Base-by-base conservation (phyloP, 2,797 vertebrate genomes). In the Pseudopleuronectes americanus region DNA sequence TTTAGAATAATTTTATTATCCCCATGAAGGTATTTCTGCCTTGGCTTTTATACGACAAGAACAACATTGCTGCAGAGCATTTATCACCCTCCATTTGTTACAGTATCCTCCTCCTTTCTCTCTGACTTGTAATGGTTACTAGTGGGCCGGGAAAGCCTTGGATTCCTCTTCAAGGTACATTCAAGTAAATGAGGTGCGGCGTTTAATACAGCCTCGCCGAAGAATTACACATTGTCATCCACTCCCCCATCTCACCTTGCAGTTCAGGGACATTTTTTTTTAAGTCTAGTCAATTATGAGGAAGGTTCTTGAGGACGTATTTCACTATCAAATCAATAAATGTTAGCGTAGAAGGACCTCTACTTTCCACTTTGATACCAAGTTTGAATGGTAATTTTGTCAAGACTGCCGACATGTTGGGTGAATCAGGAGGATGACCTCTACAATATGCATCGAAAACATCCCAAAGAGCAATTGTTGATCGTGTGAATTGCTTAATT, bases 241-340 rank as follows among this genome's bases (percentile, higher is more conserved):
- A 45, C 66, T 62, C 80, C 77, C 12, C 59, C 70, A 38, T 70
- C 75, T 90, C 84, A 85, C 78, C 84, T 81, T 75, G 82, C 83
- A 85, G 71, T 68, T 64, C 54, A 80, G 63, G 62, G 64, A 23
- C 61, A 45, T 81, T 76, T 83, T 59, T 80, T 83, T 24, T 24
- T 38, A 77, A 81, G 74, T 68, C 71, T 61, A 80, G 52, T 74
- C 80, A 86, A 71, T 83, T 86, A 86, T 79, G 51, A 74, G 62
- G 52, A 71, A 62, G 64, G 73, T 47, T 56, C 64, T 73, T 59
- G 58, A 76, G 68, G 75, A 82, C 84, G 76, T 85, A 88, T 86
- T 87, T 90, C 74, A 77, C 62, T 82, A 68, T 85, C 58, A 83
- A 87, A 89, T 89, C 87, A 83, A 87, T 66, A 77, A 73, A 76